These are phyloP conservation scores for Philhelius pedissequus DNA, from an alignment of 2,888 invertebrate genomes.

Conservation along the genomic window DNA sequence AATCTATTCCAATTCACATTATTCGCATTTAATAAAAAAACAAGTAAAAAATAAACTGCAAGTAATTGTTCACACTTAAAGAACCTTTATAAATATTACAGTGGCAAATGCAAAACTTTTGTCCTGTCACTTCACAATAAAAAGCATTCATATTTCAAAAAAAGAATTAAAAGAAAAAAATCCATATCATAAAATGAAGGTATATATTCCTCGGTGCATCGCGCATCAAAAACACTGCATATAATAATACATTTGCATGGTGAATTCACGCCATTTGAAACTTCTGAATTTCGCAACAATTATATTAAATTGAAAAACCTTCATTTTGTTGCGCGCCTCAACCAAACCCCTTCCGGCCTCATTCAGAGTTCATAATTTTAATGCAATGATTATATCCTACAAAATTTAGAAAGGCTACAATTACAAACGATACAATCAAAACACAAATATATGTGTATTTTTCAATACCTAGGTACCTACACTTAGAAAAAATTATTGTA, in stretches of 20 bases:
- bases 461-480: too few relatives aligned
- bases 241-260: conserved; percentile 10
- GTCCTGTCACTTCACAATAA: conserved; percentile 22
- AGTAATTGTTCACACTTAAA: conserved; percentile 47
- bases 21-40: neutral
- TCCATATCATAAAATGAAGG: neutral
- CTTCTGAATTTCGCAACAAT: conserved; percentile 43
- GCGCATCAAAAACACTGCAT: neutral
- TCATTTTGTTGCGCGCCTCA: neutral
- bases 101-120: conserved; percentile 61
- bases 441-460: neutral
- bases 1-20: neutral
- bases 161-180: neutral
- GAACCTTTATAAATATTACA: conserved; percentile 32
- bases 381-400: conserved; percentile 63
- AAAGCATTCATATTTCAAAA: conserved; percentile 24
- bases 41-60: neutral
- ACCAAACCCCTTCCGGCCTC: conserved; percentile 22
- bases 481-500: neutral
- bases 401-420: conserved; percentile 64
- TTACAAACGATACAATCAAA: conserved; percentile 18
- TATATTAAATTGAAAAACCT: conserved; percentile 3
- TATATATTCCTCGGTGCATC: neutral
- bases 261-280: conserved; percentile 59
- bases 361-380: conserved; percentile 55